Percentiles rank a stretch among this genome's conserved stretches.
Conservation (phyloP, 2,797 vertebrate species). For the Xenentodon cancila region DNA sequence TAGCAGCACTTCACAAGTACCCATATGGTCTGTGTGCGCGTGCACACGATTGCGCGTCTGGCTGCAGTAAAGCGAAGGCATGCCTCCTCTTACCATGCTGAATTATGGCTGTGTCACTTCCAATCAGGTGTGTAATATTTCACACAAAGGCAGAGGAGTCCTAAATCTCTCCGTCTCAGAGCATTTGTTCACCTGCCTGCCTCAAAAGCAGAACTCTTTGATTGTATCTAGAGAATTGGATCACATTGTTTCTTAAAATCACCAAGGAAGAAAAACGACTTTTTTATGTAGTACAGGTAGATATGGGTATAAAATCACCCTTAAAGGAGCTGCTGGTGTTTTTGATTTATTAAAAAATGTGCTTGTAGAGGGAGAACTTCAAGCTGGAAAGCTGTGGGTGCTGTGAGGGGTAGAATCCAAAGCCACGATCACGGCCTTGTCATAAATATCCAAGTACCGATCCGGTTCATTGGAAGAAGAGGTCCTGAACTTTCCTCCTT, state of each 20-base stretch:
- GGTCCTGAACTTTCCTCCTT: no score
- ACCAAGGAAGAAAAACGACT: constrained; percentile 31
- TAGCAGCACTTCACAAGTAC: constrained; percentile 19
- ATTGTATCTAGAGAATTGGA: constrained; percentile 40
- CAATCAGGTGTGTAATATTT: constrained; percentile 76
- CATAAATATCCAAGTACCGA: no score
- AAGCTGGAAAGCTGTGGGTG: background rate
- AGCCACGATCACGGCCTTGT: background rate
- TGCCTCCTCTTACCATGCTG: constrained; percentile 52
- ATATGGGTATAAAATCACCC: constrained; percentile 12
- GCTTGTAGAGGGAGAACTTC: constrained; percentile 2
- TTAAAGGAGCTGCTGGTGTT: background rate
- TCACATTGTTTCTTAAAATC: constrained; percentile 48
- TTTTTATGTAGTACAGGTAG: constrained; percentile 15
- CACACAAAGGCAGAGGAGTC: constrained; percentile 56
- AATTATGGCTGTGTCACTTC: constrained; percentile 78
- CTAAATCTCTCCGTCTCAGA: constrained; percentile 58
- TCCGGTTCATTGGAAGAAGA: no score
- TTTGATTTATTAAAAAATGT: constrained; percentile 40
- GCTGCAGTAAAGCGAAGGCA: constrained; percentile 27
- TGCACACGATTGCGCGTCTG: constrained; percentile 4
- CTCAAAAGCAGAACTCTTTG: constrained; percentile 48
- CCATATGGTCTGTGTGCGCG: constrained; percentile 27
- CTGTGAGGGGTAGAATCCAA: constrained; percentile 4
- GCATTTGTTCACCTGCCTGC: constrained; percentile 61